These are phyloP conservation scores for Gordius sp. DNA, from an alignment of 2,888 invertebrate genomes.

Conservation along the genomic window DNA sequence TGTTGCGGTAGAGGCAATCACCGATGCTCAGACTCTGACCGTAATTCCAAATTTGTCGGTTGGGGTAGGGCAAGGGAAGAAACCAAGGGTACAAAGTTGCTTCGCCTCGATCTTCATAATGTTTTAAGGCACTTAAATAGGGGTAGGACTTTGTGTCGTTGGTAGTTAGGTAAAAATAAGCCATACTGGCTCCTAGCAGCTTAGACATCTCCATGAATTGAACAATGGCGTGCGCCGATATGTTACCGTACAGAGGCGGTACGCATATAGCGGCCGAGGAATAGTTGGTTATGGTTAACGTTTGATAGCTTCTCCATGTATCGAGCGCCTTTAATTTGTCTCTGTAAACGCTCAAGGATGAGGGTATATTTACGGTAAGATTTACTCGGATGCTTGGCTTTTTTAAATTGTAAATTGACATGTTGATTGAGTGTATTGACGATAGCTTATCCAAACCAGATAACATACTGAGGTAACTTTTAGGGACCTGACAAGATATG, in stretches of 20 bases:
- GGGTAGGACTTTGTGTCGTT: background rate
- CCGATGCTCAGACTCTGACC: conserved; percentile 27
- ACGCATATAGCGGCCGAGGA: background rate
- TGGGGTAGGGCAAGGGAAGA: background rate
- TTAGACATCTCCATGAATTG: background rate
- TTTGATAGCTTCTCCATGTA: background rate
- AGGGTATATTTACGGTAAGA: background rate
- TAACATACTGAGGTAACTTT: too few relatives aligned
- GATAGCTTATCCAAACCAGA: too few relatives aligned
- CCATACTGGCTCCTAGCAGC: background rate
- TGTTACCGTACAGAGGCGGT: background rate
- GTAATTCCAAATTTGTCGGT: conserved; percentile 25
- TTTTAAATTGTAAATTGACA: background rate
- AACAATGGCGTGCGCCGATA: background rate
- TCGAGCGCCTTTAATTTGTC: background rate
- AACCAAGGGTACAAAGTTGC: background rate
- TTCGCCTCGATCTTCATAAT: background rate
- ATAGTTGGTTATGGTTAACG: background rate
- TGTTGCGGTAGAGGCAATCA: conserved; percentile 27
- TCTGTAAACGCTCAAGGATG: background rate
- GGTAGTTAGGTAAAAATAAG: background rate
- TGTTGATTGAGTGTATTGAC: background rate
- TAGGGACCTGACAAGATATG: conserved; percentile 24
- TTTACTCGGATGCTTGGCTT: background rate
- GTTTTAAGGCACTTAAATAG: background rate